Evolutionary conservation across 1,140 invertebrate species (phyloP).

Genomic region (Caenorhabditis briggsae): DNA sequence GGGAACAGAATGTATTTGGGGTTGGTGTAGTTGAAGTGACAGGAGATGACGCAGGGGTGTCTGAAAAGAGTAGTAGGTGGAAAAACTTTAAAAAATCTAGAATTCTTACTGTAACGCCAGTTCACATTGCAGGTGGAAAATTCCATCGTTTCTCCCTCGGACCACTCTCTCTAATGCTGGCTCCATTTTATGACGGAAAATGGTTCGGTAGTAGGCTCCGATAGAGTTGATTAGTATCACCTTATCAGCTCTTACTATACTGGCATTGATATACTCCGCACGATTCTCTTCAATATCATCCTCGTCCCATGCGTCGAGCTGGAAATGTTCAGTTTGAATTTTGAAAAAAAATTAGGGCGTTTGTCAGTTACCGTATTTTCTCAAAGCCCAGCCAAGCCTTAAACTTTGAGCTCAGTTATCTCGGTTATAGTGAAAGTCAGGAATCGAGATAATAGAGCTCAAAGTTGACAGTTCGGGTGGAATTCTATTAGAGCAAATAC

Average conservation of each 20-base stretch:
- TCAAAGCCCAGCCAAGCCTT: too few relatives aligned
- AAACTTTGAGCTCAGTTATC: too few relatives aligned
- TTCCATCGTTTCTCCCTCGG: constrained; percentile 65
- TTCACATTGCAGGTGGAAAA: constrained; percentile 74
- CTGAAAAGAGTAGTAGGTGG: constrained; percentile 64
- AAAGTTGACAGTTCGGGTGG: too few relatives aligned
- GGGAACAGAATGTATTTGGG: constrained; percentile 68
- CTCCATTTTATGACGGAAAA: constrained; percentile 67
- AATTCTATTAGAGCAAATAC: too few relatives aligned
- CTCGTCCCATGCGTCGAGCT: constrained; percentile 75
- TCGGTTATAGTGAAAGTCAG: too few relatives aligned
- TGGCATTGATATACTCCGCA: constrained; percentile 74
- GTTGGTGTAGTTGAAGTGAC: constrained; percentile 72
- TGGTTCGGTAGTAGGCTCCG: constrained; percentile 71
- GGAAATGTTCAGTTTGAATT: constrained; percentile 14
- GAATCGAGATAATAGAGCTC: too few relatives aligned
- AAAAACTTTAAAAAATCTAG: neutral
- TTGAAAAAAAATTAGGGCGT: neutral
- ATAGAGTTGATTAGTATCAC: constrained; percentile 76
- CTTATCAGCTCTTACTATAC: constrained; percentile 74
- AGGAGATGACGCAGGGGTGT: constrained; percentile 72
- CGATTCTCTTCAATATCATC: constrained; percentile 73
- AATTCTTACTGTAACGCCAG: constrained; percentile 73
- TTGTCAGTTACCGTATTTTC: too few relatives aligned
- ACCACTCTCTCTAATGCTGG: constrained; percentile 68